These are phyloP conservation scores for Orycteropus afer DNA, from an alignment of 2,113 vertebrate species.

Conservation along the genomic window DNA sequence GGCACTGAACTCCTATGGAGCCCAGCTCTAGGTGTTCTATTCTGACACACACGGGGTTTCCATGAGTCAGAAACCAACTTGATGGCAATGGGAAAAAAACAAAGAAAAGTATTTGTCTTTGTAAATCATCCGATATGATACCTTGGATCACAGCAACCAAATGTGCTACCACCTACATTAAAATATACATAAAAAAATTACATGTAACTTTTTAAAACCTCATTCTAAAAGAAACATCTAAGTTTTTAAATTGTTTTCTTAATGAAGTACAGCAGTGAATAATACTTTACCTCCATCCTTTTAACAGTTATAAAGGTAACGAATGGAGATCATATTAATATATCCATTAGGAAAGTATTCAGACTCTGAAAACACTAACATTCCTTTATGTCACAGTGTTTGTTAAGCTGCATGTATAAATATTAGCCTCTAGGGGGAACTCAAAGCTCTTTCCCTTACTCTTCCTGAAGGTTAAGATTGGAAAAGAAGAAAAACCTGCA, in stretches of 20 bases:
- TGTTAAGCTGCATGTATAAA: neutral
- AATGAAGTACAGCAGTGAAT: neutral
- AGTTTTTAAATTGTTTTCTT: neutral
- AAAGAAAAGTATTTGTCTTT: neutral
- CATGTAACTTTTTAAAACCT: too few species aligned
- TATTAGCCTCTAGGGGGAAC: slow-evolving; percentile 61
- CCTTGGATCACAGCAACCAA: neutral
- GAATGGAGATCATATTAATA: neutral
- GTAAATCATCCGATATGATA: neutral
- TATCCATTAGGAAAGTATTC: neutral
- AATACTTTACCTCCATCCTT: neutral
- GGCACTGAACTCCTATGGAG: neutral
- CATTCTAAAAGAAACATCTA: neutral
- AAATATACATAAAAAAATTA: neutral
- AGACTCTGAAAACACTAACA: neutral
- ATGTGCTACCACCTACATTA: neutral
- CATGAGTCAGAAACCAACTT: neutral
- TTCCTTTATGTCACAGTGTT: rapidly evolving
- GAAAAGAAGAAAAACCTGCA: neutral
- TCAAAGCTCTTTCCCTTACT: slow-evolving; percentile 43
- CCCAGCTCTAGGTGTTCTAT: neutral
- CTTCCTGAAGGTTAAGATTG: slow-evolving; percentile 19
- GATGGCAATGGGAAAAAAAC: neutral
- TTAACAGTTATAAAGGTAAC: neutral
- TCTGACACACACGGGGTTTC: neutral